A percentile compares a stretch with the other conserved stretches of the same genome.
Evolutionary conservation across 2,113 vertebrate species (phyloP).

Genomic region (Hippotragus niger): DNA sequence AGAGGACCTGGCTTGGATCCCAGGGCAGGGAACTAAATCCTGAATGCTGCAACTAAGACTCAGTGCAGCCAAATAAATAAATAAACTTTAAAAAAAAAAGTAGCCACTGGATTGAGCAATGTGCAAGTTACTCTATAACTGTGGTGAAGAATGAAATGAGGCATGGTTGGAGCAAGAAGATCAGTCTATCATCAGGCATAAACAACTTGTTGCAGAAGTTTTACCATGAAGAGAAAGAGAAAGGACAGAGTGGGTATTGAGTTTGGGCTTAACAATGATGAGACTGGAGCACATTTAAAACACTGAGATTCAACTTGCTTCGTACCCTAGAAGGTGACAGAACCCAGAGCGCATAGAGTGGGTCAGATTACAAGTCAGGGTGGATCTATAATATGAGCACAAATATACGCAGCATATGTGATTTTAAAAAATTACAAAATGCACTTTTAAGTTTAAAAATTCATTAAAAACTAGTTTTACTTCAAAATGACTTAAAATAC

Average conservation of each 20-base stretch:
- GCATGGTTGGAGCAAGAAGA: background rate
- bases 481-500: slow-evolving; percentile 15
- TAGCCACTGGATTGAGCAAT: background rate
- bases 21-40: background rate
- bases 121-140: background rate
- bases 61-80: background rate
- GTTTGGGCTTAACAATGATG: background rate
- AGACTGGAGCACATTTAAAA: background rate
- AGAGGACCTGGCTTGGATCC: background rate
- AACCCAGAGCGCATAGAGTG: background rate
- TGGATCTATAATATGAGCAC: background rate
- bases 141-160: background rate
- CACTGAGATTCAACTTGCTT: background rate
- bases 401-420: background rate
- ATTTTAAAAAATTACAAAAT: background rate
- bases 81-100: background rate
- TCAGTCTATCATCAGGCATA: background rate
- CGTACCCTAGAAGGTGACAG: background rate
- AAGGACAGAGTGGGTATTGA: background rate
- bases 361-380: background rate
- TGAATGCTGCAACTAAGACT: background rate
- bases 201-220: background rate
- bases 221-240: background rate
- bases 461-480: background rate
- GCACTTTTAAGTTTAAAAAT: background rate